A percentile compares a stretch with the other conserved stretches of the same genome.
Evolutionary conservation across 2,113 vertebrate genomes (phyloP).

Genomic region (Nycticryphes semicollaris): DNA sequence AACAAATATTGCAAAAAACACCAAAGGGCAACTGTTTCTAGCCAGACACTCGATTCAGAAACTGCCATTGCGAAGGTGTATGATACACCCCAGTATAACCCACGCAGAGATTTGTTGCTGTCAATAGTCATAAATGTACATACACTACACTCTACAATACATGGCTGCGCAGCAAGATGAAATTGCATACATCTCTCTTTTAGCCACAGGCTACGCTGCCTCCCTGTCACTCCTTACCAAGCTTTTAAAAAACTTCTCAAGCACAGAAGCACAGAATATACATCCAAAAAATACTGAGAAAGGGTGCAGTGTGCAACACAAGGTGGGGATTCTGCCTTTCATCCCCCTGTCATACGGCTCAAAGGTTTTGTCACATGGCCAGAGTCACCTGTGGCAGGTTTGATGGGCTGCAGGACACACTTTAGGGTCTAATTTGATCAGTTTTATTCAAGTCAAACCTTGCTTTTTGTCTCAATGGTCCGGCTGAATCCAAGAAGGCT

Average conservation of each 20-base stretch:
- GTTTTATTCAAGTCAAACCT: neutral
- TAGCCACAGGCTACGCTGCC: neutral
- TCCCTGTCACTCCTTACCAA: neutral
- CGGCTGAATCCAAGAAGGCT: neutral
- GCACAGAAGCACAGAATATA: neutral
- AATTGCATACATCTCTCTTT: neutral
- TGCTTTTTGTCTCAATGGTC: neutral
- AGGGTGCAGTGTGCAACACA: neutral
- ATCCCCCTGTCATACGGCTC: neutral
- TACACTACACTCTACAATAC: rapidly evolving
- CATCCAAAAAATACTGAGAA: neutral
- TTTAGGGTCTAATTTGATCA: neutral
- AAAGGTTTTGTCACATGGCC: neutral
- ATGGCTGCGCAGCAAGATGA: neutral
- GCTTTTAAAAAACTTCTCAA: neutral
- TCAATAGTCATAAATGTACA: neutral
- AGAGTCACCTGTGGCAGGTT: neutral
- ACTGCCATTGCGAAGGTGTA: neutral
- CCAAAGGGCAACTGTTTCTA: neutral
- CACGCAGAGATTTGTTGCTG: neutral
- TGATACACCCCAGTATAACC: neutral
- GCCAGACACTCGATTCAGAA: neutral
- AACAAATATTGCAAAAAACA: neutral
- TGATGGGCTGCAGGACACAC: neutral
- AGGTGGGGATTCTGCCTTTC: neutral